Evolutionary conservation across 2,888 invertebrate species (phyloP).

Genomic region (Unio delphinus): DNA sequence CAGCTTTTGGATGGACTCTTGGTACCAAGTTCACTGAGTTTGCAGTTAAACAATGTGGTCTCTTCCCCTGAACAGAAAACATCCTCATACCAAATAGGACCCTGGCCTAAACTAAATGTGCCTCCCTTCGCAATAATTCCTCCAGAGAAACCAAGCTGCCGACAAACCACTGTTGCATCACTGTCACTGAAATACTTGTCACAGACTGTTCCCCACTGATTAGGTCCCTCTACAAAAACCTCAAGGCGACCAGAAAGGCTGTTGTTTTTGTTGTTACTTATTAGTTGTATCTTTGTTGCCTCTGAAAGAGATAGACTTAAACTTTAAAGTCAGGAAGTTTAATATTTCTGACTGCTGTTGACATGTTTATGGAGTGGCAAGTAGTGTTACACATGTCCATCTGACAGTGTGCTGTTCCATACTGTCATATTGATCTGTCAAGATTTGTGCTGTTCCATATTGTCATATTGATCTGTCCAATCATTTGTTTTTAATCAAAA

Average conservation of each 20-base stretch:
- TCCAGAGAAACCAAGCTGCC: constrained; percentile 43
- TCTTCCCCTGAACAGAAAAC: constrained; percentile 51
- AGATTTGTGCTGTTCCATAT: no score
- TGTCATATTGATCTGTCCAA: no score
- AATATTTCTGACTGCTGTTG: no score
- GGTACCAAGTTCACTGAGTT: constrained; percentile 44
- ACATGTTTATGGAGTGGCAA: no score
- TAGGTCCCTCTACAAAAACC: constrained; percentile 70
- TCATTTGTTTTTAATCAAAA: no score
- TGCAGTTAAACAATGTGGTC: constrained; percentile 40
- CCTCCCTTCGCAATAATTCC: constrained; percentile 16
- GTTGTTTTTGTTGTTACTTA: constrained; percentile 73
- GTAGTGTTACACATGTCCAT: no score
- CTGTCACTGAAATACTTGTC: constrained; percentile 53
- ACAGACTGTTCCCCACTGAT: constrained; percentile 57
- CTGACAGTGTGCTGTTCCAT: no score
- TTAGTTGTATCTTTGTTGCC: constrained; percentile 76
- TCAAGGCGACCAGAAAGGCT: constrained; percentile 80
- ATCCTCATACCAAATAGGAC: constrained; percentile 61
- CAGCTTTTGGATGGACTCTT: constrained; percentile 38
- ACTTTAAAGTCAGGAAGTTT: no score
- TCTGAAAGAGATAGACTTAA: constrained; percentile 29
- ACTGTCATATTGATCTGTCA: no score
- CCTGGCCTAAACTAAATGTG: constrained; percentile 7
- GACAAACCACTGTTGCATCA: constrained; percentile 48